Conservation (phyloP, 2,888 invertebrate genomes). For the Prosopocoilus inquinatus region DNA sequence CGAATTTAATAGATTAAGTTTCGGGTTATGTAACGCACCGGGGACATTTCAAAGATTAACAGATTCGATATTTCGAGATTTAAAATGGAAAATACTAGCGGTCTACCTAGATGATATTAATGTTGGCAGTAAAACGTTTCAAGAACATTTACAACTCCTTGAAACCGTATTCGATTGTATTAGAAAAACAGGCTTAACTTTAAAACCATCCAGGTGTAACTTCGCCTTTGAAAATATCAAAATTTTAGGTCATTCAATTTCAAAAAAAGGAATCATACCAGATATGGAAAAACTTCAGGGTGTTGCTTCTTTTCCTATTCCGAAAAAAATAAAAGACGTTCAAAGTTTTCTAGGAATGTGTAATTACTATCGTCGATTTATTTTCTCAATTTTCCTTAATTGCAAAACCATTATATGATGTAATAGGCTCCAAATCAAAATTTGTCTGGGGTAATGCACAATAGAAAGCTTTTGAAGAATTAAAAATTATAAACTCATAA, state of each 20-base stretch:
- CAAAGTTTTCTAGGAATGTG: constrained; percentile 19
- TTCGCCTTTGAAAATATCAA: constrained; percentile 15
- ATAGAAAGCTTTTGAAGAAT: constrained; percentile 16
- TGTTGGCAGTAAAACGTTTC: constrained; percentile 22
- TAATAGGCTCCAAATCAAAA: constrained; percentile 12
- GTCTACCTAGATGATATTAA: constrained; percentile 34
- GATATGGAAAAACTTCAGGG: constrained; percentile 26
- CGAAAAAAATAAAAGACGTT: constrained; percentile 18
- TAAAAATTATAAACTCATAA: constrained; percentile 30
- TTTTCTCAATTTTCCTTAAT: constrained; percentile 20
- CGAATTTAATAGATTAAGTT: constrained; percentile 23
- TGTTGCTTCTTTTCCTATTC: constrained; percentile 22
- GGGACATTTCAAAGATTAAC: constrained; percentile 31
- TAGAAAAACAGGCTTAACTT: constrained; percentile 12
- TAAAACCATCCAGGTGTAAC: too few relatives aligned
- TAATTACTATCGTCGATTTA: constrained; percentile 22
- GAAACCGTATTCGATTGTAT: constrained; percentile 17
- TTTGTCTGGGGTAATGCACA: constrained; percentile 13
- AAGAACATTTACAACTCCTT: constrained; percentile 29
- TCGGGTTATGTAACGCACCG: constrained; percentile 29
- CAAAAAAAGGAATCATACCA: constrained; percentile 25
- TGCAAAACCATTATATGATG: constrained; percentile 12
- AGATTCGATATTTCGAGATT: constrained; percentile 24
- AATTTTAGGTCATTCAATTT: constrained; percentile 23
- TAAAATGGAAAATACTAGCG: constrained; percentile 22